phyloP scores from a whole-genome alignment of 2,888 invertebrate species.

The Nemotelus nigrinus region DNA sequence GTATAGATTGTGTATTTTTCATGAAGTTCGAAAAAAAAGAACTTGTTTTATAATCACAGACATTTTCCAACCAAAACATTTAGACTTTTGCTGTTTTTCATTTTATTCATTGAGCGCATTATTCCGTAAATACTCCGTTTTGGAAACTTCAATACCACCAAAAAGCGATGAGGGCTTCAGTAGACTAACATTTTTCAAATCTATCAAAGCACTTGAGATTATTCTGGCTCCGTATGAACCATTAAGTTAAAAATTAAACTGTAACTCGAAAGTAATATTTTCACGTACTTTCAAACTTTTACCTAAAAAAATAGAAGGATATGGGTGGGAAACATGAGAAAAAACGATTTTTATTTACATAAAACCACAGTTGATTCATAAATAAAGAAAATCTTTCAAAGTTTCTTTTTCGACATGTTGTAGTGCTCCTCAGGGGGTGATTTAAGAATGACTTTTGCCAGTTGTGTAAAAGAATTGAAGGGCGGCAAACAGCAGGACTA shows the following conservation, averaged over 20 bases:
- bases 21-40: no score
- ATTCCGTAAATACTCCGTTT: no score
- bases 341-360: constrained; percentile 49
- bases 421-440: constrained; percentile 51
- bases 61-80: no score
- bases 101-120: no score
- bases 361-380: constrained; percentile 51
- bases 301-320: constrained; percentile 5
- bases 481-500: constrained; percentile 24
- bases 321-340: neutral
- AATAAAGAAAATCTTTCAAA: constrained; percentile 49
- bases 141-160: no score
- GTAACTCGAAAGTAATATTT: no score
- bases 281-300: constrained; percentile 4
- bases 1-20: no score
- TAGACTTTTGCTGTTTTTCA: no score
- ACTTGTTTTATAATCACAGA: no score
- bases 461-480: constrained; percentile 26
- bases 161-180: no score
- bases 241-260: neutral
- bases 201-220: no score
- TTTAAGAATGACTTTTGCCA: constrained; percentile 45
- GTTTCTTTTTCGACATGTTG: constrained; percentile 49
- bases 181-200: no score
- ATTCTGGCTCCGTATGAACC: neutral